Evolutionary conservation across 2,888 invertebrate genomes (phyloP), one percentile per base, ranked within the genome.

Genomic region (Synanthedon vespiformis): DNA sequence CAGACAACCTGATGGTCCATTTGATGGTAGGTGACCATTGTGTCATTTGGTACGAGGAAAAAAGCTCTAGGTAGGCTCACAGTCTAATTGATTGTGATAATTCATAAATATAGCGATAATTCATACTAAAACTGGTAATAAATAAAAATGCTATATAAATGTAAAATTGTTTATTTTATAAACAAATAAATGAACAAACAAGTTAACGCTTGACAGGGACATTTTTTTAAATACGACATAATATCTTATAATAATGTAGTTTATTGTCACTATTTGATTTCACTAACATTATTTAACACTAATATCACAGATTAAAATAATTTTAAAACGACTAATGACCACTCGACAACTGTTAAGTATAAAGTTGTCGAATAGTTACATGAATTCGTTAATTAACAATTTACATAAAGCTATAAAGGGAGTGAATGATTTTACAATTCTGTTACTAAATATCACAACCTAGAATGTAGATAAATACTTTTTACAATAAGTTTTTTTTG

Each of bases 161-260:
- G 58, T 53, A 65, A 67, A 66, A 69, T 72, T 79, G 81, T 84
- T 83, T 84, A 84, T 84, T 84, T 76, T 51, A 82, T 84, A 84
- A 84, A 84, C 84, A 84, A 77, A 60, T 69, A 68, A 68, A 67
- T 69, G 74, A 68, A 74, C 65, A 77, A 75, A 81, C 77, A 80
- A 77, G 63, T 72, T 77, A 82, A 81, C 76, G 73, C 34, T 61
- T 78, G 75, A 79, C 75, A 77, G 64, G 59, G 60, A 70, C 59
- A 54, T 40, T 52, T 53, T 50, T 51, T 13, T 51, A 40, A 49
- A 22, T 54, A 53, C 18, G 52, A 48, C 50, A 50, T 48, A 27
- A 50, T 51, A 54, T 52, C 34, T 52, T 52, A 57, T 41, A 47
- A 53, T 27, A 53, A 4, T 22, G 59, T 61, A 63, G 62, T 14